A percentile compares a stretch with the other conserved stretches of the same genome.
phyloP scores from a whole-genome alignment of 2,888 invertebrate genomes.

The Metalampra italica region DNA sequence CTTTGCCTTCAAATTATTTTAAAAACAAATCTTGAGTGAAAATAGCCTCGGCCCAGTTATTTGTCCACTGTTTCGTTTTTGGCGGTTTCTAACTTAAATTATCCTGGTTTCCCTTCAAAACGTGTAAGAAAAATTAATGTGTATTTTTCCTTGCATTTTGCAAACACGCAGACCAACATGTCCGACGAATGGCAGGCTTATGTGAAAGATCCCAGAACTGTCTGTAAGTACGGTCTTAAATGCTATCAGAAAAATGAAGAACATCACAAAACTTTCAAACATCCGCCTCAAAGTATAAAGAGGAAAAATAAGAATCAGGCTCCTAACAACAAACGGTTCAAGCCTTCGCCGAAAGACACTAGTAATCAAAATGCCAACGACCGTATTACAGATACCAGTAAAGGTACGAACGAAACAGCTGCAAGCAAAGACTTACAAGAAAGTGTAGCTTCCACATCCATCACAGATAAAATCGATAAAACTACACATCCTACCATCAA shows the following conservation, averaged over 20 bases:
- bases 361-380: neutral
- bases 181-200: conserved; percentile 57
- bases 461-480: neutral
- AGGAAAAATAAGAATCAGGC: conserved; percentile 28
- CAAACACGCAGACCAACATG: conserved; percentile 30
- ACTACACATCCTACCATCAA: conserved; percentile 10
- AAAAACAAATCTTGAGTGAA: too few relatives aligned
- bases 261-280: conserved; percentile 87
- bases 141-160: too few relatives aligned
- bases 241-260: conserved; percentile 90
- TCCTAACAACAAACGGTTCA: conserved; percentile 29
- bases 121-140: too few relatives aligned
- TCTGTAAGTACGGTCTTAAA: conserved; percentile 87
- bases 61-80: too few relatives aligned
- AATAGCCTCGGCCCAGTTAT: too few relatives aligned
- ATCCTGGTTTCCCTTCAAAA: too few relatives aligned
- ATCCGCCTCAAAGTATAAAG: conserved; percentile 76
- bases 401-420: too few relatives aligned
- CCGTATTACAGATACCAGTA: too few relatives aligned
- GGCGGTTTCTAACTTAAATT: too few relatives aligned
- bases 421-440: neutral
- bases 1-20: too few relatives aligned
- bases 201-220: conserved; percentile 64
- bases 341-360: conserved; percentile 15
- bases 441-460: conserved; percentile 1